phyloP scores from a whole-genome alignment of 1,140 invertebrate species.

The Diorhabda sublineata region DNA sequence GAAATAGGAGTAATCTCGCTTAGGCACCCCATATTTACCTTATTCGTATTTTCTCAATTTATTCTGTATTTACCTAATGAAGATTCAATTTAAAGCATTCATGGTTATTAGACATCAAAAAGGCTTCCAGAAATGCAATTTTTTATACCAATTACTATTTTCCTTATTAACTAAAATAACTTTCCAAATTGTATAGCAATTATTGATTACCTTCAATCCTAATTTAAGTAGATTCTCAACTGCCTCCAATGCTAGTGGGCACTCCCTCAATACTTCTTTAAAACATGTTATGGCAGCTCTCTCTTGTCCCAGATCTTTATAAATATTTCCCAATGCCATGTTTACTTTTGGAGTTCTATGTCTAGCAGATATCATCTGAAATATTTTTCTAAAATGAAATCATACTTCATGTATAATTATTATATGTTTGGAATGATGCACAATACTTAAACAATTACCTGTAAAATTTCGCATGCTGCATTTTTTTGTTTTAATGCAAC shows the following conservation, averaged over 20 bases:
- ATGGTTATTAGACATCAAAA: no score
- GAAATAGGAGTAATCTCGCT: no score
- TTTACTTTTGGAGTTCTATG: constrained; percentile 51
- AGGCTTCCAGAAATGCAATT: no score
- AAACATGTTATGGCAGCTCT: constrained; percentile 71
- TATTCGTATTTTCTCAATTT: no score
- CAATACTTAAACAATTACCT: constrained; percentile 37
- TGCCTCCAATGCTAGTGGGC: constrained; percentile 63
- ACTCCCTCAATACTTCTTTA: constrained; percentile 74
- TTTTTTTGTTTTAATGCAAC: constrained; percentile 62
- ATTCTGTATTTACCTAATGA: no score
- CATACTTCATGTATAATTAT: background rate
- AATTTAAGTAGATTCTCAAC: constrained; percentile 64
- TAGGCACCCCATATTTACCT: no score
- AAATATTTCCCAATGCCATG: constrained; percentile 72
- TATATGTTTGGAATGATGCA: background rate
- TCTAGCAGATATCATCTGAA: constrained; percentile 60
- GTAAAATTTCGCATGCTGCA: constrained; percentile 62
- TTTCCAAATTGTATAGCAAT: no score
- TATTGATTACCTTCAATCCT: constrained; percentile 55
- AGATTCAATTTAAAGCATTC: no score
- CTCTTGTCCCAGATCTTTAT: constrained; percentile 67
- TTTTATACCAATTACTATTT: no score
- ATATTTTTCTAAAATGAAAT: background rate
- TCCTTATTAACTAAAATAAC: no score